Evolutionary conservation across 2,888 invertebrate genomes (phyloP).

Genomic region (Azorinus chamasolen): DNA sequence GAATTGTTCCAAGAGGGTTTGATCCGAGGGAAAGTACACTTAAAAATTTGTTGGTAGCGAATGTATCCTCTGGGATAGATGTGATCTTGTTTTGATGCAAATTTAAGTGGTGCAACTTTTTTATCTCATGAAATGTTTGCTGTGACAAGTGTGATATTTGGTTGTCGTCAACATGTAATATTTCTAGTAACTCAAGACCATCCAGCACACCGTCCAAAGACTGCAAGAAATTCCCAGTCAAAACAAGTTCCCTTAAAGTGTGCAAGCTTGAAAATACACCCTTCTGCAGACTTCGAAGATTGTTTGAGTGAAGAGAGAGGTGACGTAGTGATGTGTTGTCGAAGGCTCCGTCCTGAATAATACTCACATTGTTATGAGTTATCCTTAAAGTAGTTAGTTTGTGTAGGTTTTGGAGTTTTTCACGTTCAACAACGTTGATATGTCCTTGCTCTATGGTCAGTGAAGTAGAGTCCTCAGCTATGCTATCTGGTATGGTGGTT

Average conservation of each 20-base stretch:
- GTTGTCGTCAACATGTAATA: slow-evolving; percentile 68
- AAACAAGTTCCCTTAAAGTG: slow-evolving; percentile 87
- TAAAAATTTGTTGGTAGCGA: slow-evolving; percentile 60
- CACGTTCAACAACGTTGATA: slow-evolving; percentile 22
- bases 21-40: slow-evolving; percentile 58
- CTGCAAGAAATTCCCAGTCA: slow-evolving; percentile 90
- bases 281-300: slow-evolving; percentile 25
- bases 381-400: slow-evolving; percentile 46
- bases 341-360: slow-evolving; percentile 51
- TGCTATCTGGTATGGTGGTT: too few species aligned
- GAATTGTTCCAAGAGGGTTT: slow-evolving; percentile 68
- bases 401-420: slow-evolving; percentile 27
- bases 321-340: slow-evolving; percentile 8
- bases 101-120: slow-evolving; percentile 67
- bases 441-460: slow-evolving; percentile 51
- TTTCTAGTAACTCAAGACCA: slow-evolving; percentile 55
- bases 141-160: slow-evolving; percentile 51
- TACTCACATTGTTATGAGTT: slow-evolving; percentile 45
- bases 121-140: slow-evolving; percentile 59
- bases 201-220: slow-evolving; percentile 87
- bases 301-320: slow-evolving; percentile 50
- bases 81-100: slow-evolving; percentile 71
- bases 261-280: slow-evolving; percentile 46
- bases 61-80: slow-evolving; percentile 60
- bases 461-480: background rate